phyloP scores from a whole-genome alignment of 1,140 invertebrate genomes.

The Drosophila serrata region DNA sequence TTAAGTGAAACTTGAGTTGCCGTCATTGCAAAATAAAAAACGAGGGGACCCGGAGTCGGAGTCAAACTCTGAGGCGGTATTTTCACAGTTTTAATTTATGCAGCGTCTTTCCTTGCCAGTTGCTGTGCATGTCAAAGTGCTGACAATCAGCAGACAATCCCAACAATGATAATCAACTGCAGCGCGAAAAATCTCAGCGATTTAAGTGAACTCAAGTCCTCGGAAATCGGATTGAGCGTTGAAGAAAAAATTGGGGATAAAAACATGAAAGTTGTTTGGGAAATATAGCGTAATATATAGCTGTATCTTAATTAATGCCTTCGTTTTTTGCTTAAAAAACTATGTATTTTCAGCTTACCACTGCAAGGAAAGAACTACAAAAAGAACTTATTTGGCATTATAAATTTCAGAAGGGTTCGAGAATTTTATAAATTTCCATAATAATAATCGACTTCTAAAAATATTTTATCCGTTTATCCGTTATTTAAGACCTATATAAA shows the following conservation, averaged over 20 bases:
- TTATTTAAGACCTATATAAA: no score
- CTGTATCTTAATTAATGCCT: no score
- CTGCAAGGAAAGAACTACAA: no score
- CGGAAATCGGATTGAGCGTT: neutral
- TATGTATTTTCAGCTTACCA: no score
- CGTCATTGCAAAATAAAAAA: conserved; percentile 4
- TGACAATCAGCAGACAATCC: conserved; percentile 59
- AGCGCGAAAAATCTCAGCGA: conserved; percentile 7
- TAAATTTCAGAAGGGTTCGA: no score
- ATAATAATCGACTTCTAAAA: no score
- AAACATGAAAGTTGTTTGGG: neutral
- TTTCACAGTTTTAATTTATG: conserved; percentile 72
- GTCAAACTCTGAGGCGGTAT: conserved; percentile 17
- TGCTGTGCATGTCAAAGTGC: conserved; percentile 67
- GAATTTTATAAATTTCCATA: no score
- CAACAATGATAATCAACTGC: conserved; percentile 38
- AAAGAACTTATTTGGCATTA: no score
- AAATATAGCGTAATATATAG: neutral
- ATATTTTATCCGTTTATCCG: no score
- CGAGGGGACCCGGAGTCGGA: neutral
- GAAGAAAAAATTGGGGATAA: neutral
- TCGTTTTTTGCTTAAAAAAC: no score
- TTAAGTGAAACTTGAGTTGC: conserved; percentile 77
- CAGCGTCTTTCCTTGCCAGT: conserved; percentile 17
- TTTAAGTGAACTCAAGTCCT: conserved; percentile 4